A percentile compares a stretch with the other conserved stretches of the same genome.
Evolutionary conservation across 1,140 invertebrate species (phyloP).

Genomic region (Aporrectodea caliginosa): DNA sequence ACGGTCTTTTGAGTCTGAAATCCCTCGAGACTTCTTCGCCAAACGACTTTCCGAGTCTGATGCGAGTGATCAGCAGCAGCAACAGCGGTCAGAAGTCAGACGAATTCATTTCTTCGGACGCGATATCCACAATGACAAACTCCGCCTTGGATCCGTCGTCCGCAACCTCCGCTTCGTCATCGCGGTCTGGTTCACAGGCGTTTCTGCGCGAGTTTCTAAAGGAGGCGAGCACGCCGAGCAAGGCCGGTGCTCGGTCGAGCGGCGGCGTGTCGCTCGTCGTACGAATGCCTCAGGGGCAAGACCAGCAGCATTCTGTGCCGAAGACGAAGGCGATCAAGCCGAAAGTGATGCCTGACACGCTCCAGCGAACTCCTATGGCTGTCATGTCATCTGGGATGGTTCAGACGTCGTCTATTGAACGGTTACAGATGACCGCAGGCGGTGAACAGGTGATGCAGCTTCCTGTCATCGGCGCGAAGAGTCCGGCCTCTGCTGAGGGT

Average conservation of each 20-base stretch:
- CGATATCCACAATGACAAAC: neutral
- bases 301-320: neutral
- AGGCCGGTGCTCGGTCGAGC: too few relatives aligned
- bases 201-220: neutral
- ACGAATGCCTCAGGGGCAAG: neutral
- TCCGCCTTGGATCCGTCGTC: neutral
- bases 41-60: constrained; percentile 8
- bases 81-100: neutral
- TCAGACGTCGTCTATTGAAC: neutral
- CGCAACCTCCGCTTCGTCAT: neutral
- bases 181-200: neutral
- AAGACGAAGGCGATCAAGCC: neutral
- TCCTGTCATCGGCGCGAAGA: neutral
- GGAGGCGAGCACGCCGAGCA: neutral
- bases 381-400: neutral
- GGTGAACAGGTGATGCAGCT: neutral
- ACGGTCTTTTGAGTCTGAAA: constrained; percentile 54
- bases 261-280: neutral
- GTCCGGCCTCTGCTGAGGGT: neutral
- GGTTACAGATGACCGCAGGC: neutral
- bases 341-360: neutral
- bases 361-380: neutral
- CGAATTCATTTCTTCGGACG: neutral
- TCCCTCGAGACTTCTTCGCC: constrained; percentile 37
- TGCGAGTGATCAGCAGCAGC: neutral